Evolutionary conservation across 2,888 invertebrate species (phyloP), one percentile per base, ranked within the genome.

Genomic region (Trisateles emortualis): DNA sequence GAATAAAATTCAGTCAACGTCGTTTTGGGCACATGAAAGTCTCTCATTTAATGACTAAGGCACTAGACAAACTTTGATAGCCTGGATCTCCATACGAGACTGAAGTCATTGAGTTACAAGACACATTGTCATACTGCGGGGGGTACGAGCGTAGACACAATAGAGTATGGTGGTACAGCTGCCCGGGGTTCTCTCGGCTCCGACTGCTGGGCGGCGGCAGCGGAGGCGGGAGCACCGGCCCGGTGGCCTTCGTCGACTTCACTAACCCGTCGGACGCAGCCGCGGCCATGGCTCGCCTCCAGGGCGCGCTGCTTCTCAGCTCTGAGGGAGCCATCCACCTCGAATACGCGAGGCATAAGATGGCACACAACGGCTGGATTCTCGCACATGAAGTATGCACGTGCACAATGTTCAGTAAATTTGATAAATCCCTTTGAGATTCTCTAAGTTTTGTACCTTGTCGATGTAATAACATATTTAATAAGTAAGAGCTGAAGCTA

Each of bases 271-370:
- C 96, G 82, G 97, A 96, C 93, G 99, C 99, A 83, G 95, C 97
- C 86, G 96, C 97, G 84, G 99, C 98, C 81, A 96, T 99, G 96
- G 95, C 96, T 85, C 95, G 97, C 83, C 96, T 99, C 81, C 99
- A 99, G 94, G 99, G 99, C 89, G 97, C 98, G 90, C 96, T 97
- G 93, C 96, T 99, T 84, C 96, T 98, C 90, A 98, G 98, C 91
- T 98, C 98, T 74, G 97, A 99, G 90, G 98, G 98, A 79, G 98
- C 98, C 87, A 98, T 99, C 91, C 96, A 99, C 91, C 98, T 99
- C 93, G 99, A 99, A 95, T 99, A 97, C 95, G 99, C 99, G 92
- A 98, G 98, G 95, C 98, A 97, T 94, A 99, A 99, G 96, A 98
- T 99, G 98, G 97, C 98, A 87, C 93, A 93, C 93, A 93, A 93